Conservation (phyloP, 1,140 invertebrate species). For the Neuroterus valhalla region DNA sequence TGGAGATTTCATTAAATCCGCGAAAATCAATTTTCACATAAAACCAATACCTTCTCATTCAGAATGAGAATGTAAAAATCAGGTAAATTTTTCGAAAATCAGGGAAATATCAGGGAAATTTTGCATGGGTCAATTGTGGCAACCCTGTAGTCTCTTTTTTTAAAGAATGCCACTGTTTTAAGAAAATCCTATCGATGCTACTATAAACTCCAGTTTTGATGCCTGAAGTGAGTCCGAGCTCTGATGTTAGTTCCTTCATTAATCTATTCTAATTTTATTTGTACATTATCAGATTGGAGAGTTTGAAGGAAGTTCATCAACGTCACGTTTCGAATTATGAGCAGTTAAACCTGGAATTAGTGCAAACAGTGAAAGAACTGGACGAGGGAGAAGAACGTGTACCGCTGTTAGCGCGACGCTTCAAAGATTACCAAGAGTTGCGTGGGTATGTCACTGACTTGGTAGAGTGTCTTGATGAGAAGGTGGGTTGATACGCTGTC, state of each 20-base stretch:
- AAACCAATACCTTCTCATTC: no score
- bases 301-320: constrained; percentile 78
- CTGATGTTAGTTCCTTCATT: background rate
- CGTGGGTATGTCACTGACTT: constrained; percentile 96
- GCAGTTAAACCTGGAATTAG: constrained; percentile 78
- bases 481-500: constrained; percentile 81
- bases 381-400: constrained; percentile 78
- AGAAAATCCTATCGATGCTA: no score
- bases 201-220: no score
- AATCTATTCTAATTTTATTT: background rate
- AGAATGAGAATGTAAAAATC: no score
- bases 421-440: constrained; percentile 96
- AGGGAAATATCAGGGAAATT: no score
- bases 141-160: no score
- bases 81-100: no score
- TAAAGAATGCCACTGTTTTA: no score
- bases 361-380: constrained; percentile 79
- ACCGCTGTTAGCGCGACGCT: constrained; percentile 84
- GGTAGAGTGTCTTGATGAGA: constrained; percentile 96
- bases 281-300: constrained; percentile 72
- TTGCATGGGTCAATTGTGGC: no score
- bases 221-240: no score
- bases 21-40: no score
- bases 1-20: no score
- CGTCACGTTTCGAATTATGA: constrained; percentile 75